These are phyloP conservation scores for Dipodomys merriami DNA, from an alignment of 2,113 vertebrate species.

Conservation along the genomic window DNA sequence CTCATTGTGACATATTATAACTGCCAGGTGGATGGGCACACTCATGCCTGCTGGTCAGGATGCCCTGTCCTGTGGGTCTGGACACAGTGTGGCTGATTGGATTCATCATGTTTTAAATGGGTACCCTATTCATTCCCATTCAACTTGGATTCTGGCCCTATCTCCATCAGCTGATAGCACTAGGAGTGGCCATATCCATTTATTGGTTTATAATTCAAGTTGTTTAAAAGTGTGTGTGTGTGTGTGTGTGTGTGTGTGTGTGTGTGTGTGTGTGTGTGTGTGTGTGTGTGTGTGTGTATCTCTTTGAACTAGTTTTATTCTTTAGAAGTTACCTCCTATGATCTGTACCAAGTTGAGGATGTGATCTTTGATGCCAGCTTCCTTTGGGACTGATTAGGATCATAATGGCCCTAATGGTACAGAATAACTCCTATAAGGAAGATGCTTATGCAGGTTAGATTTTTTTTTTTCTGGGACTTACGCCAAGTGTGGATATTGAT, in stretches of 20 bases:
- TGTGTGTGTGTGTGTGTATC: neutral
- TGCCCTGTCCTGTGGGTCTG: slow-evolving; percentile 22
- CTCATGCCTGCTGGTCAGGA: slow-evolving; percentile 64
- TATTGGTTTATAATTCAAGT: neutral
- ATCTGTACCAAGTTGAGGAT: slow-evolving; percentile 5
- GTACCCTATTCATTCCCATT: slow-evolving; percentile 12
- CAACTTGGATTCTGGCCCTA: slow-evolving; percentile 23
- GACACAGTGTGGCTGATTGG: slow-evolving; percentile 53
- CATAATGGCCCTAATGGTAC: neutral
- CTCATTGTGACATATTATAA: slow-evolving; percentile 12
- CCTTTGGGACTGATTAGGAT: neutral
- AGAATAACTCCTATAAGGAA: neutral
- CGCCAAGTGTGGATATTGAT: neutral
- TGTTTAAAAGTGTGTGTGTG: neutral
- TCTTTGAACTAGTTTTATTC: slow-evolving; percentile 3
- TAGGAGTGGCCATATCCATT: neutral
- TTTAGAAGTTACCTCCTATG: slow-evolving; percentile 20
- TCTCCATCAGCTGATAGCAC: neutral
- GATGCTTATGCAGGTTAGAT: neutral
- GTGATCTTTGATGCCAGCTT: neutral
- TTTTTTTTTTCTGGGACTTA: slow-evolving; percentile 13
- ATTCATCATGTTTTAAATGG: neutral
- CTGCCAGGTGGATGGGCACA: slow-evolving; percentile 41
- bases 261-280: neutral
- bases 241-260: neutral